Conservation (phyloP, 2,113 vertebrate species). For the Mellivora capensis region DNA sequence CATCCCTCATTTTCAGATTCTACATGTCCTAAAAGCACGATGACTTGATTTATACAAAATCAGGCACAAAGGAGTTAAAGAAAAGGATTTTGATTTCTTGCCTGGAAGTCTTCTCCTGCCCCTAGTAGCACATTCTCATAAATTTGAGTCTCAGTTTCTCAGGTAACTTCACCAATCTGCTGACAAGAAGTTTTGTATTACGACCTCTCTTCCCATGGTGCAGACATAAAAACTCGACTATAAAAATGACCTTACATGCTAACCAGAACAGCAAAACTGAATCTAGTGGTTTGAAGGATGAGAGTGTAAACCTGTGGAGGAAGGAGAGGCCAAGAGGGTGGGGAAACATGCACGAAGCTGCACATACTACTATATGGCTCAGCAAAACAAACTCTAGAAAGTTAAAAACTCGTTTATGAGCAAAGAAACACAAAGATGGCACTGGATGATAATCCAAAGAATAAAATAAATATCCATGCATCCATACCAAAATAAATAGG, state of each 20-base stretch:
- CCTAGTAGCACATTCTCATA: constrained; percentile 36
- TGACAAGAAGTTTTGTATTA: constrained; percentile 54
- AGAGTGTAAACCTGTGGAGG: background rate
- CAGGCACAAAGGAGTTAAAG: background rate
- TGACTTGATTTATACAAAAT: background rate
- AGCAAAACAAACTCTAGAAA: background rate
- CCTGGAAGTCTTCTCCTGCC: constrained; percentile 46
- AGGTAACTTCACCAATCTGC: constrained; percentile 60
- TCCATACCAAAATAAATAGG: background rate
- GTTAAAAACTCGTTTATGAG: background rate
- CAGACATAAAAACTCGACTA: constrained; percentile 25
- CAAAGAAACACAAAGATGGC: background rate
- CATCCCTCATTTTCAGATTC: background rate
- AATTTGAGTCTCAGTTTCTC: constrained; percentile 23
- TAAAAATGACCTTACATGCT: background rate
- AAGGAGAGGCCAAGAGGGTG: background rate
- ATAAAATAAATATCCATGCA: background rate
- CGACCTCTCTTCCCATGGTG: constrained; percentile 9
- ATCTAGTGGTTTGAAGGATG: background rate
- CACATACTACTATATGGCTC: fast-evolving
- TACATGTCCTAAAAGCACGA: background rate
- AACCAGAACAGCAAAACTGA: background rate
- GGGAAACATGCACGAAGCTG: background rate
- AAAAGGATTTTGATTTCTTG: constrained; percentile 30
- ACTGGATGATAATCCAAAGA: background rate